A percentile compares a stretch with the other conserved stretches of the same genome.
These are phyloP conservation scores for Frankliniella intonsa DNA, from an alignment of 2,888 invertebrate species.

Conservation along the genomic window DNA sequence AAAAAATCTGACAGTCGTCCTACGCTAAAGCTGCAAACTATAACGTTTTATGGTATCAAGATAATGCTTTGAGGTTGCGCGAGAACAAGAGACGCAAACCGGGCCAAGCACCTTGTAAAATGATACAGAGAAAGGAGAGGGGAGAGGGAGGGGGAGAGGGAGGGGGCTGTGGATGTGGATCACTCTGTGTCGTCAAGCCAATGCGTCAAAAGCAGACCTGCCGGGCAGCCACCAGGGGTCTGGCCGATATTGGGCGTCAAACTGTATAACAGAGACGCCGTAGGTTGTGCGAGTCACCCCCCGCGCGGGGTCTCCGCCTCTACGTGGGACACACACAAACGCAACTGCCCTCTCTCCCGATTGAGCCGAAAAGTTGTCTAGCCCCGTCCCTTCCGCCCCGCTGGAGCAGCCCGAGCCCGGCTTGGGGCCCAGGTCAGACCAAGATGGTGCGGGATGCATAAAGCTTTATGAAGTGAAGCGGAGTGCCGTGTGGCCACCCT, in stretches of 20 bases:
- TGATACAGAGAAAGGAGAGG: background rate
- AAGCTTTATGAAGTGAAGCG: conserved; percentile 25
- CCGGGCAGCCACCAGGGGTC: background rate
- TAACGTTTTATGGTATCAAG: no score
- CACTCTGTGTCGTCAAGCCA: background rate
- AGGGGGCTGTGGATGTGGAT: no score
- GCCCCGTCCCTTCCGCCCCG: background rate
- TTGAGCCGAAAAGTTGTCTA: background rate
- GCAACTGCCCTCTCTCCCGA: no score
- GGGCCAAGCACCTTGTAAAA: no score
- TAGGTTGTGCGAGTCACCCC: no score
- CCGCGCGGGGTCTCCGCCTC: no score
- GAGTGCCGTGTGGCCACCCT: background rate
- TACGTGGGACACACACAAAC: no score
- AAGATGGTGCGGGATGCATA: background rate
- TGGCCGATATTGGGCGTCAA: background rate
- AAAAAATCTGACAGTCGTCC: no score
- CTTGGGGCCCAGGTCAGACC: background rate
- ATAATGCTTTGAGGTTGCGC: no score
- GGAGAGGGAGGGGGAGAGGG: background rate
- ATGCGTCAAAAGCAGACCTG: background rate
- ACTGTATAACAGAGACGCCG: background rate
- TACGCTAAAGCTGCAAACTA: no score
- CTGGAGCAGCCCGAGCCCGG: background rate
- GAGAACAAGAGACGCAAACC: no score